Conservation (phyloP, 2,888 invertebrate genomes). For the Deilephila elpenor region DNA sequence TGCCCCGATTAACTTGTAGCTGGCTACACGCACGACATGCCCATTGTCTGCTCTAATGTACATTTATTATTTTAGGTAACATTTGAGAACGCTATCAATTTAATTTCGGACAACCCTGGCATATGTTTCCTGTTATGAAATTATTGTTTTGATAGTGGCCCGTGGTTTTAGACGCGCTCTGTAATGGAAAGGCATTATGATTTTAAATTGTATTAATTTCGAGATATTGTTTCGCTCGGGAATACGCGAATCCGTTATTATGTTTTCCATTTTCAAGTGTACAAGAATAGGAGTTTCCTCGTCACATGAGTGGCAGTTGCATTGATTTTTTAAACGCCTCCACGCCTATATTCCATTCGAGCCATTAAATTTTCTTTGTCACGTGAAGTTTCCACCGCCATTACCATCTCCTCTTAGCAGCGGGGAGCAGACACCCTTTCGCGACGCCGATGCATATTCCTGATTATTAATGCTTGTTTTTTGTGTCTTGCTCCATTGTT, state of each 20-base stretch:
- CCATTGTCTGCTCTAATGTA: conserved; percentile 53
- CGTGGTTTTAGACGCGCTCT: conserved; percentile 1
- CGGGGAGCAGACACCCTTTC: conserved; percentile 60
- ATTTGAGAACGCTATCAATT: conserved; percentile 67
- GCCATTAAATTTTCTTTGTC: conserved; percentile 67
- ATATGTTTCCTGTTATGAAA: conserved; percentile 26
- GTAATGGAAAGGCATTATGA: conserved; percentile 2
- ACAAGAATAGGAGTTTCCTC: background rate
- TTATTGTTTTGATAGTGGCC: conserved; percentile 28
- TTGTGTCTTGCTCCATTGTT: conserved; percentile 79
- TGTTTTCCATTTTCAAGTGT: background rate
- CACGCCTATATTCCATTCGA: conserved; percentile 52
- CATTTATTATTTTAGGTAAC: conserved; percentile 64
- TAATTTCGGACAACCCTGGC: conserved; percentile 58
- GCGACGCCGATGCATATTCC: conserved; percentile 79
- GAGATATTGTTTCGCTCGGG: conserved; percentile 6
- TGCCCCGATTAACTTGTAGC: conserved; percentile 64
- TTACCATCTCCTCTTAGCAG: conserved; percentile 66
- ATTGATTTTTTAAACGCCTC: conserved; percentile 43
- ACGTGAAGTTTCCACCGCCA: conserved; percentile 68
- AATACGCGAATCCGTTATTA: background rate
- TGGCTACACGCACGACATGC: conserved; percentile 51
- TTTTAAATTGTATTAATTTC: background rate
- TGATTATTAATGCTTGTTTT: conserved; percentile 83
- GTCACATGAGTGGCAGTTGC: background rate